Evolutionary conservation across 2,888 invertebrate genomes (phyloP).

Genomic region (Phaonia tiefii): DNA sequence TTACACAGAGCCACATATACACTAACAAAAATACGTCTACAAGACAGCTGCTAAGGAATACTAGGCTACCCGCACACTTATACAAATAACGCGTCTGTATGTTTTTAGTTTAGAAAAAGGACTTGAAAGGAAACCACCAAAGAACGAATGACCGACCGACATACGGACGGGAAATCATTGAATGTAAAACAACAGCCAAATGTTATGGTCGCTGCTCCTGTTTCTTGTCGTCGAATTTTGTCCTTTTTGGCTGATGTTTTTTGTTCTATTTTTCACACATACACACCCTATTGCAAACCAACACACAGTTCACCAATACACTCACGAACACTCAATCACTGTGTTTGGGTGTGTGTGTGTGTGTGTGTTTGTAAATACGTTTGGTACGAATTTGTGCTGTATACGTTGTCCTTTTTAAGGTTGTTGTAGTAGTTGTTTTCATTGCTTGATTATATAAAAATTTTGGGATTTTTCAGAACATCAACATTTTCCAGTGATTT

Average conservation of each 20-base stretch:
- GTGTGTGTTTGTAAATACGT: neutral
- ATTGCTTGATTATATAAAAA: slow-evolving; percentile 65
- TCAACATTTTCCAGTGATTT: no score
- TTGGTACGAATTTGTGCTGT: slow-evolving; percentile 45
- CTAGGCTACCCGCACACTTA: no score
- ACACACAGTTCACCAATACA: neutral
- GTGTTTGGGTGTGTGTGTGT: no score
- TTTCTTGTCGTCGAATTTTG: neutral
- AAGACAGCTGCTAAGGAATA: no score
- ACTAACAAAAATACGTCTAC: neutral
- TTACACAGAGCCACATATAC: slow-evolving; percentile 6
- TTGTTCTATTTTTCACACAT: slow-evolving; percentile 15
- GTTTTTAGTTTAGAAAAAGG: slow-evolving; percentile 2
- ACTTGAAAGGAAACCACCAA: neutral
- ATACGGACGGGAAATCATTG: slow-evolving; percentile 18
- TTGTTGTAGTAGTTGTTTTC: slow-evolving; percentile 39
- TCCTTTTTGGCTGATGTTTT: neutral
- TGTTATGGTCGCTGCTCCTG: slow-evolving; percentile 6
- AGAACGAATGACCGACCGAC: neutral
- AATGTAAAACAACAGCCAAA: slow-evolving; percentile 15
- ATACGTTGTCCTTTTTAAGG: slow-evolving; percentile 50
- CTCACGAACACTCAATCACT: neutral
- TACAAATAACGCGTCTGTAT: slow-evolving; percentile 22
- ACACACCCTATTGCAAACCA: neutral
- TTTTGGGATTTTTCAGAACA: slow-evolving; percentile 20